These are phyloP conservation scores for Lordiphosa andalusiaca DNA, from an alignment of 2,888 invertebrate species.

Conservation along the genomic window DNA sequence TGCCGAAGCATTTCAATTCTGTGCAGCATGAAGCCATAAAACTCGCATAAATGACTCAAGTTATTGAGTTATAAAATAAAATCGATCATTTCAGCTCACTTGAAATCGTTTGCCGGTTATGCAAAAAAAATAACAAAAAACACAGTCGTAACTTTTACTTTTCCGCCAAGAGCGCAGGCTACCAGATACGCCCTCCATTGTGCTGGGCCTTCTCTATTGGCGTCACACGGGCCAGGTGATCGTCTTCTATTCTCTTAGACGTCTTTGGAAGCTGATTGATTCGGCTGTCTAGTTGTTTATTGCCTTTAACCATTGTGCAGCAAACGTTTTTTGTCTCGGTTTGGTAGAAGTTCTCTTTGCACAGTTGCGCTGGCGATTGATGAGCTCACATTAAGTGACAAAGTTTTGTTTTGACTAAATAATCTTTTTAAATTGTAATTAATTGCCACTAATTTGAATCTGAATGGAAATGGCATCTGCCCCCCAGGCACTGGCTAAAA, in stretches of 20 bases:
- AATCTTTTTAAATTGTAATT: conserved; percentile 44
- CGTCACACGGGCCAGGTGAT: conserved; percentile 8
- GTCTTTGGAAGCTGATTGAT: conserved; percentile 17
- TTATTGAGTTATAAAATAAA: conserved; percentile 46
- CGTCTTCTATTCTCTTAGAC: background rate
- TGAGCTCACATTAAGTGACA: conserved; percentile 55
- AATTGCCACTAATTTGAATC: conserved; percentile 47
- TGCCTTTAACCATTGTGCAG: conserved; percentile 8
- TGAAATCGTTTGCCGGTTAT: background rate
- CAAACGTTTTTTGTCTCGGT: conserved; percentile 16
- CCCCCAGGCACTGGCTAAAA: conserved; percentile 1
- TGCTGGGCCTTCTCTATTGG: conserved; percentile 4
- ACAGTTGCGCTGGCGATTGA: conserved; percentile 42
- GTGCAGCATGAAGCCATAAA: conserved; percentile 20
- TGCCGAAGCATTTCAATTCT: background rate
- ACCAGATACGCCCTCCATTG: conserved; percentile 19
- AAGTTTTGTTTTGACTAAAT: conserved; percentile 53
- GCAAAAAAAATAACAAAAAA: background rate
- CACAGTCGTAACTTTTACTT: conserved; percentile 21
- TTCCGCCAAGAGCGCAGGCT: conserved; percentile 13
- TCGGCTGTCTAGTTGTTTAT: conserved; percentile 13
- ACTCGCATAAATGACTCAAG: conserved; percentile 21
- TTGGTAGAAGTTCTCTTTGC: conserved; percentile 23
- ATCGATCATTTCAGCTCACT: conserved; percentile 9
- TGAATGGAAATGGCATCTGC: conserved; percentile 29